These are phyloP conservation scores for Hemistola chrysoprasaria DNA, from an alignment of 2,888 invertebrate genomes.

Conservation along the genomic window DNA sequence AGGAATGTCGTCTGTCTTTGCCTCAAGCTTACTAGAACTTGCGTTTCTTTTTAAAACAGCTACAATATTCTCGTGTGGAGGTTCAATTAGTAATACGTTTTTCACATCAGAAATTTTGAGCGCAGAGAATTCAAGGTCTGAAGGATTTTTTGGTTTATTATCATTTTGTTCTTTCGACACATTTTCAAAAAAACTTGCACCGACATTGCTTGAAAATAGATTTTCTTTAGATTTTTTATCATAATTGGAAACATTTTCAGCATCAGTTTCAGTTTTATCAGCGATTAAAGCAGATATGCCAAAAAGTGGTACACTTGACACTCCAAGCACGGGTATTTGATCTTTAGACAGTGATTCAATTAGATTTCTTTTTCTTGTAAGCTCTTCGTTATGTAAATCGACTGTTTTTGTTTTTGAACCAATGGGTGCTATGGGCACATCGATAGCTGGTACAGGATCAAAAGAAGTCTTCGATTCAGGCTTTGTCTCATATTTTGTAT, in stretches of 20 bases:
- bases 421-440: not conserved
- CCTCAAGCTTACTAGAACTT: constrained; percentile 20
- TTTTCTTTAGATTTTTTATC: constrained; percentile 18
- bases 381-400: constrained; percentile 2
- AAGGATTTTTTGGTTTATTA: constrained; percentile 3
- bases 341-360: constrained; percentile 35
- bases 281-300: constrained; percentile 44
- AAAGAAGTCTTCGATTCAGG: too few relatives aligned
- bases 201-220: constrained; percentile 26
- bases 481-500: too few relatives aligned
- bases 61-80: constrained; percentile 25
- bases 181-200: constrained; percentile 41
- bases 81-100: constrained; percentile 29
- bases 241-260: constrained; percentile 23
- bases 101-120: constrained; percentile 26
- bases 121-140: constrained; percentile 2
- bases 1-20: constrained; percentile 4
- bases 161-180: constrained; percentile 5
- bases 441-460: too few relatives aligned
- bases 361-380: constrained; percentile 24
- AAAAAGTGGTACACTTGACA: constrained; percentile 45
- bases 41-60: constrained; percentile 22
- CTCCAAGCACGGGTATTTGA: constrained; percentile 35
- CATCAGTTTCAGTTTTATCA: constrained; percentile 34
- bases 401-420: not conserved